Percentiles rank a stretch among this genome's conserved stretches.
phyloP scores from a whole-genome alignment of 2,797 vertebrate genomes.

The Hypotaenidia philippensis region DNA sequence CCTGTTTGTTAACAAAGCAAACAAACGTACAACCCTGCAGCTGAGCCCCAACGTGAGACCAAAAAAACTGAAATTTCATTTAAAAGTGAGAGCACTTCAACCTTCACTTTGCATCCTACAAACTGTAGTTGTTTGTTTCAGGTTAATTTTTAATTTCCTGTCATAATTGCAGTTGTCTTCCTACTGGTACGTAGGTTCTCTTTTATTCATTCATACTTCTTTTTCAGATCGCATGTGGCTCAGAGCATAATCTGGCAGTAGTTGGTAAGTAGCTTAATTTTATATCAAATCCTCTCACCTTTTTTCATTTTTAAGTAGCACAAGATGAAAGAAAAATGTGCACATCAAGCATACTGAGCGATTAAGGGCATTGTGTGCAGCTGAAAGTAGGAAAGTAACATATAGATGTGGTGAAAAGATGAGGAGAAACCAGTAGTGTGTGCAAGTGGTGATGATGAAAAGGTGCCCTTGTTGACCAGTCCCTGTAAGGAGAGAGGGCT shows the following conservation, averaged over 20 bases:
- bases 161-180: not conserved
- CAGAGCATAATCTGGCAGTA: conserved; percentile 93
- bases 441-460: not conserved
- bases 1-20: not conserved
- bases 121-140: conserved; percentile 7
- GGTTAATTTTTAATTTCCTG: conserved; percentile 49
- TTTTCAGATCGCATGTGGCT: conserved; percentile 91
- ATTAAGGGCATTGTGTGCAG: not conserved
- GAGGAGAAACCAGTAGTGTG: not conserved
- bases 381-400: not conserved
- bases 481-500: not conserved
- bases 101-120: not conserved
- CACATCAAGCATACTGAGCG: not conserved
- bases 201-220: conserved; percentile 42
- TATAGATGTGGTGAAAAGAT: not conserved
- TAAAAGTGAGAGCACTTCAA: not conserved
- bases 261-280: conserved; percentile 86
- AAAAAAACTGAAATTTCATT: not conserved
- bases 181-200: not conserved
- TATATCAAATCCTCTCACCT: conserved; percentile 9
- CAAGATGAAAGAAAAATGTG: not conserved
- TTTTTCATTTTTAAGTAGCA: conserved; percentile 15
- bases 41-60: not conserved
- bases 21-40: not conserved
- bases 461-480: not conserved